phyloP scores from a whole-genome alignment of 2,888 invertebrate species.

The Chymomyza fuscimana region DNA sequence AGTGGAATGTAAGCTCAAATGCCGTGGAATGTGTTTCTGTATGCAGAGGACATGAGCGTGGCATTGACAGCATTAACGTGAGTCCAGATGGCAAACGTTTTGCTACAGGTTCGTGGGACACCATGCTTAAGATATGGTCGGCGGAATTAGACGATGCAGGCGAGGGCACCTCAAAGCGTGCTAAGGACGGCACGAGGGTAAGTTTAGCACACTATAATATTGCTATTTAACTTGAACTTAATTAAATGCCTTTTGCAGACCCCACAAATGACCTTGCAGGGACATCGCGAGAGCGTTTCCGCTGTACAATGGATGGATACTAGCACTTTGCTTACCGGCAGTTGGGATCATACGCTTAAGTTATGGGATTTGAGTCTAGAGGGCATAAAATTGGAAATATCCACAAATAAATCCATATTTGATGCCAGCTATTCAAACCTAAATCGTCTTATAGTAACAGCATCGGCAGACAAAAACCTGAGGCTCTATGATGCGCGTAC shows the following conservation, averaged over 20 bases:
- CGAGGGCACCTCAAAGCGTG: slow-evolving; percentile 84
- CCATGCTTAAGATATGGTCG: slow-evolving; percentile 94
- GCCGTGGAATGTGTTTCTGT: slow-evolving; percentile 89
- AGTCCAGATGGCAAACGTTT: slow-evolving; percentile 84
- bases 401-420: slow-evolving; percentile 94
- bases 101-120: slow-evolving; percentile 96
- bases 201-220: slow-evolving; percentile 49
- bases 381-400: slow-evolving; percentile 90
- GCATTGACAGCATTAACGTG: slow-evolving; percentile 92
- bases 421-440: slow-evolving; percentile 90
- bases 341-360: slow-evolving; percentile 97
- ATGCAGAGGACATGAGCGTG: slow-evolving; percentile 94
- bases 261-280: slow-evolving; percentile 92
- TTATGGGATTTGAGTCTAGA: slow-evolving; percentile 95
- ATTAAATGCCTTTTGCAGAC: slow-evolving; percentile 80
- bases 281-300: slow-evolving; percentile 95
- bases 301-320: slow-evolving; percentile 91
- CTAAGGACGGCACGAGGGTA: slow-evolving; percentile 82
- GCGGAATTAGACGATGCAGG: slow-evolving; percentile 83
- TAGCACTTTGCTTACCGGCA: slow-evolving; percentile 89
- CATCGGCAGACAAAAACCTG: slow-evolving; percentile 94
- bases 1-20: slow-evolving; percentile 88
- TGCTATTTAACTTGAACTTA: background rate
- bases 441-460: slow-evolving; percentile 88
- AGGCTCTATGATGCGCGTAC: slow-evolving; percentile 95